phyloP scores from a whole-genome alignment of 2,888 invertebrate species.

The Linnaemya tessellans region DNA sequence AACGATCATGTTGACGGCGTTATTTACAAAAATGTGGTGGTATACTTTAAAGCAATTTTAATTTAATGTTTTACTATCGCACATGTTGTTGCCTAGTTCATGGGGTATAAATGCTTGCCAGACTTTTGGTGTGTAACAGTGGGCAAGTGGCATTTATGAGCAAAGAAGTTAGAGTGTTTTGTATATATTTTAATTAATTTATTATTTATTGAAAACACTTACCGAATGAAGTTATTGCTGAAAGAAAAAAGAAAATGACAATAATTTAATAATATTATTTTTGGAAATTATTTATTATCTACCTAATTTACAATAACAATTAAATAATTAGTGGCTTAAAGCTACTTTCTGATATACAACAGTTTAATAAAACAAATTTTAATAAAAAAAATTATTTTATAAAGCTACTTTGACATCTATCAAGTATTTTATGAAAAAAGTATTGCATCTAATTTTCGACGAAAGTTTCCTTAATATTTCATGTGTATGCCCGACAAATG shows the following conservation, averaged over 20 bases:
- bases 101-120: neutral
- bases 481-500: too few relatives aligned
- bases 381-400: too few relatives aligned
- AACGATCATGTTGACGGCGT: neutral
- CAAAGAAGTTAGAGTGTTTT: too few relatives aligned
- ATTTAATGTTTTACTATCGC: neutral
- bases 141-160: neutral
- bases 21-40: neutral
- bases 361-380: too few relatives aligned
- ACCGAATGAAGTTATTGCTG: neutral
- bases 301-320: too few relatives aligned
- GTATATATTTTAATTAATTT: neutral
- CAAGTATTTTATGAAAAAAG: too few relatives aligned
- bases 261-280: neutral
- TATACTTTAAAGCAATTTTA: neutral
- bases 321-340: too few relatives aligned
- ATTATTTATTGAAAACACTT: neutral
- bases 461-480: too few relatives aligned
- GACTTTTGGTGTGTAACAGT: neutral
- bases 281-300: too few relatives aligned
- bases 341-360: too few relatives aligned
- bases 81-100: conserved; percentile 5
- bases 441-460: too few relatives aligned
- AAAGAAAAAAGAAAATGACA: neutral
- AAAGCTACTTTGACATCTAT: too few relatives aligned